Evolutionary conservation across 2,797 vertebrate genomes (phyloP).

Genomic region (Sebastes glaucus): DNA sequence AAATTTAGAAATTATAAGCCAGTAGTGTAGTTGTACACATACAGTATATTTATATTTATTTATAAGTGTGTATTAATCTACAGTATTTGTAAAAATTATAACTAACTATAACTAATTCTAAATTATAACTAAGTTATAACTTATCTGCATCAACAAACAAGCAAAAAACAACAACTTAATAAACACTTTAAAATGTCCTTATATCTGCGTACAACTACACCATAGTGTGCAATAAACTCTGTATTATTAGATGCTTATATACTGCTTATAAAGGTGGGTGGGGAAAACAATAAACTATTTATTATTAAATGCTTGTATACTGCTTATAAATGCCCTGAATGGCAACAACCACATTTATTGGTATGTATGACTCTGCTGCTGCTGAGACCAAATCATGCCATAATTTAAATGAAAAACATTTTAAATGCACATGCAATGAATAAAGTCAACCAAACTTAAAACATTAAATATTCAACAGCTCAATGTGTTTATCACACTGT

Average conservation of each 20-base stretch:
- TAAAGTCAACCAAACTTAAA: background rate
- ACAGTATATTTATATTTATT: no score
- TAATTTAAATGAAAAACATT: background rate
- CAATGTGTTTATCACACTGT: slow-evolving; percentile 13
- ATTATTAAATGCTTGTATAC: no score
- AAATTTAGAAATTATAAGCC: background rate
- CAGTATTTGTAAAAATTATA: background rate
- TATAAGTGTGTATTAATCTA: background rate
- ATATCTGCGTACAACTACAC: background rate
- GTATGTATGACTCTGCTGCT: background rate
- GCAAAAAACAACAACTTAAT: background rate
- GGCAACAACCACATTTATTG: background rate
- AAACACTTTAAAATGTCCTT: background rate
- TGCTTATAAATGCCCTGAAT: background rate
- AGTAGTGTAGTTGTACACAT: background rate
- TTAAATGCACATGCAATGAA: background rate
- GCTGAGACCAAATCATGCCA: background rate
- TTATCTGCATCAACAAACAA: background rate
- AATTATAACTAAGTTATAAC: background rate
- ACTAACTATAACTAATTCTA: no score
- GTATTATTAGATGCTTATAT: background rate
- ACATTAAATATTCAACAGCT: background rate
- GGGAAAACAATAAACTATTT: no score
- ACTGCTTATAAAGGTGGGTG: background rate
- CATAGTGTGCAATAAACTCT: background rate